Percentiles rank a stretch among this genome's conserved stretches.
Conservation (phyloP, 2,113 vertebrate species). For the Numida meleagris region DNA sequence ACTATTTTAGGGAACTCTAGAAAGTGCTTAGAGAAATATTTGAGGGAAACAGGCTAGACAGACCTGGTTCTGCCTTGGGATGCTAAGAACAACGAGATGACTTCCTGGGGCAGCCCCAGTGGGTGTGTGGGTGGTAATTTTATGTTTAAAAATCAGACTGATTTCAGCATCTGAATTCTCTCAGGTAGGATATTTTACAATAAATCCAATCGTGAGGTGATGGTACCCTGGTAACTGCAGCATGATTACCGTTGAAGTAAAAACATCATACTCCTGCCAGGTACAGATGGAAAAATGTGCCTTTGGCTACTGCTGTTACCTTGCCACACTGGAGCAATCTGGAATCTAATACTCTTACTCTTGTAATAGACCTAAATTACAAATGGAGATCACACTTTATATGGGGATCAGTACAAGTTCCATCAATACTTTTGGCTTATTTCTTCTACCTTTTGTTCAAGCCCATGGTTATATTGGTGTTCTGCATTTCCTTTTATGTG, state of each 20-base stretch:
- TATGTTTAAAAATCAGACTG: background rate
- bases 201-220: constrained; percentile 8
- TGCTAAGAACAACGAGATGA: background rate
- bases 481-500: background rate
- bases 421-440: background rate
- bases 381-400: background rate
- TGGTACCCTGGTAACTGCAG: background rate
- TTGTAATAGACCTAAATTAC: background rate
- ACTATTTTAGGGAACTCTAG: background rate
- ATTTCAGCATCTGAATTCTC: constrained; percentile 1
- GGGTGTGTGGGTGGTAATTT: background rate
- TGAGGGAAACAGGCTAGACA: background rate
- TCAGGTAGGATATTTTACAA: background rate
- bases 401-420: background rate
- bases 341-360: background rate
- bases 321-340: constrained; percentile 11
- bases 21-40: background rate
- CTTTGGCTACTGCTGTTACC: constrained; percentile 56
- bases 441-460: background rate
- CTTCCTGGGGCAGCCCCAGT: background rate
- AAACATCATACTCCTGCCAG: constrained; percentile 38
- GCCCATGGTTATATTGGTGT: background rate
- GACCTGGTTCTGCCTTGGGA: background rate
- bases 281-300: constrained; percentile 58
- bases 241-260: constrained; percentile 18